Evolutionary conservation across 2,797 vertebrate genomes (phyloP).

Genomic region (Ispidina lecontei): DNA sequence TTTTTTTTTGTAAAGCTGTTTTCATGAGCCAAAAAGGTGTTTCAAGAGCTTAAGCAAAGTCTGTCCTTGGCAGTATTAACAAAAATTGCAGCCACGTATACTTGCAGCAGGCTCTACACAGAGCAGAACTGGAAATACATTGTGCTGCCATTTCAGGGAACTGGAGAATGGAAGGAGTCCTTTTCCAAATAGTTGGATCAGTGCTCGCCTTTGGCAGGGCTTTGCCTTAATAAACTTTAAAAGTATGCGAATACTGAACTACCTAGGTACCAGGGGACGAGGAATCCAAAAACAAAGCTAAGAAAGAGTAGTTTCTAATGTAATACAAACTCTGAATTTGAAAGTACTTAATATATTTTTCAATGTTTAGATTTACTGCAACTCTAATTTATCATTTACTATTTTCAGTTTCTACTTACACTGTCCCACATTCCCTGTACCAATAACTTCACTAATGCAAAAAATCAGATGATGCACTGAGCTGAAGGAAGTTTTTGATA

Average conservation of each 20-base stretch:
- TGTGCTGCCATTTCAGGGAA: conserved; percentile 65
- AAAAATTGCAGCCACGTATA: conserved; percentile 65
- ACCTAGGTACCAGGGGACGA: background rate
- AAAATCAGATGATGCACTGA: background rate
- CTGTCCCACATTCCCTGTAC: background rate
- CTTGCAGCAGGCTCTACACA: conserved; percentile 44
- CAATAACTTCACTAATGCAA: background rate
- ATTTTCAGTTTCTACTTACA: background rate
- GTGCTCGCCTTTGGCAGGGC: conserved; percentile 51
- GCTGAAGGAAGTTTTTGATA: background rate
- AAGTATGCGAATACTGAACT: conserved; percentile 44
- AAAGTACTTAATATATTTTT: background rate
- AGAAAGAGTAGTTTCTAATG: background rate
- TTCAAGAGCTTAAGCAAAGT: conserved; percentile 40
- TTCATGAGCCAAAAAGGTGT: conserved; percentile 47
- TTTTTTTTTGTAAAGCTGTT: background rate
- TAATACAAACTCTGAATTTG: background rate
- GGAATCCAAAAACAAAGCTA: conserved; percentile 7
- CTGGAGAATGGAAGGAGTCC: conserved; percentile 55
- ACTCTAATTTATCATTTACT: background rate
- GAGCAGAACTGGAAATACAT: conserved; percentile 53
- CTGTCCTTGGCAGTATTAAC: conserved; percentile 61
- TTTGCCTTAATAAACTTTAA: conserved; percentile 42
- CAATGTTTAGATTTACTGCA: background rate
- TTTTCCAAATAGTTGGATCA: conserved; percentile 58